Evolutionary conservation across 1,140 invertebrate species (phyloP).

Genomic region (Aphelinus atriplicis): DNA sequence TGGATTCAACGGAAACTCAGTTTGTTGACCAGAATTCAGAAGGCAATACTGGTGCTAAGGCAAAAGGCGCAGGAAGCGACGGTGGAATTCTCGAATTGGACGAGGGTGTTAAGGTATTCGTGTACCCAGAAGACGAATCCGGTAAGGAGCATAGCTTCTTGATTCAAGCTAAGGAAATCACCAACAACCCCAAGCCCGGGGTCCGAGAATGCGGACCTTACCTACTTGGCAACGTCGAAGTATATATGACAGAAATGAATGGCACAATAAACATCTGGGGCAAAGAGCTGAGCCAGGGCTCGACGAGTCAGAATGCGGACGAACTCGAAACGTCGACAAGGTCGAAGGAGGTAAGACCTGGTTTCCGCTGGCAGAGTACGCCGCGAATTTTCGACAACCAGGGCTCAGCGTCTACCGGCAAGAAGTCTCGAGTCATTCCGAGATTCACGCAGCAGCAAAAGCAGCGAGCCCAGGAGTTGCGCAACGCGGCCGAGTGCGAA

Average conservation of each 20-base stretch:
- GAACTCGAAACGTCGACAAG: conserved; percentile 45
- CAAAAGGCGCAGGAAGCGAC: conserved; percentile 30
- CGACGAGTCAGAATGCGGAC: conserved; percentile 36
- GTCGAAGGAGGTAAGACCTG: conserved; percentile 19
- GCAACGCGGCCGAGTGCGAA: neutral
- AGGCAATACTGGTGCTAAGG: conserved; percentile 28
- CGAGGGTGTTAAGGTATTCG: conserved; percentile 56
- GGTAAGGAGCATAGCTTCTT: conserved; percentile 58
- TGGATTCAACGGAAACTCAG: neutral
- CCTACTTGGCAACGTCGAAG: conserved; percentile 61
- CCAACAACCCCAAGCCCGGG: conserved; percentile 38
- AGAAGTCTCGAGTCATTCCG: conserved; percentile 45
- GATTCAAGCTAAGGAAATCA: conserved; percentile 56
- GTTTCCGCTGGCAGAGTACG: conserved; percentile 46
- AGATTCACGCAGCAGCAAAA: conserved; percentile 21
- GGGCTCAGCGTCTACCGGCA: conserved; percentile 44
- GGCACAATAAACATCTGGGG: conserved; percentile 64
- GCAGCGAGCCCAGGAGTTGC: neutral
- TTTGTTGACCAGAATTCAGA: neutral
- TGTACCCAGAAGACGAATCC: conserved; percentile 59
- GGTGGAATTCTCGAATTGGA: conserved; percentile 40
- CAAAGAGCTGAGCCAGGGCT: conserved; percentile 52
- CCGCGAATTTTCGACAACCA: conserved; percentile 36
- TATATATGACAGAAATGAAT: conserved; percentile 62
- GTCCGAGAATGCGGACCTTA: conserved; percentile 61